Evolutionary conservation across 2,797 vertebrate species (phyloP).

Genomic region (Serranus cabrilla): DNA sequence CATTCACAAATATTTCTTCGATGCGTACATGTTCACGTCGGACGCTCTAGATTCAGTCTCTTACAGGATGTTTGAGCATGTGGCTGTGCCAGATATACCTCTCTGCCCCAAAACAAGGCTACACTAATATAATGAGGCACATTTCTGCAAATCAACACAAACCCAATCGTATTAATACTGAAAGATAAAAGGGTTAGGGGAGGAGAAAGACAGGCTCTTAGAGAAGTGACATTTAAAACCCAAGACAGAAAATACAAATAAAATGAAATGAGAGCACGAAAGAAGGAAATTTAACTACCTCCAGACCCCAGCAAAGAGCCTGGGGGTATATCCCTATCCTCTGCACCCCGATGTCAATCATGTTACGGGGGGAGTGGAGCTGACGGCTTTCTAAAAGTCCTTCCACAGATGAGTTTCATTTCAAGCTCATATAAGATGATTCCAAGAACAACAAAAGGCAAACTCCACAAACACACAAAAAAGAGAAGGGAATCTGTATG

Average conservation of each 20-base stretch:
- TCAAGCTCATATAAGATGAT: slow-evolving; percentile 52
- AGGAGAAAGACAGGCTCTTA: slow-evolving; percentile 18
- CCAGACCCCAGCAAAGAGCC: slow-evolving; percentile 70
- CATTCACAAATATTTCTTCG: slow-evolving; percentile 69
- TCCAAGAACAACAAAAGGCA: slow-evolving; percentile 72
- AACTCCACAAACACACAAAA: slow-evolving; percentile 51
- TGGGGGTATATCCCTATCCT: slow-evolving; percentile 35
- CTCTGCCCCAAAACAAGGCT: slow-evolving; percentile 25
- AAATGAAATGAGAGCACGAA: slow-evolving; percentile 11
- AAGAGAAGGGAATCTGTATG: slow-evolving; percentile 38
- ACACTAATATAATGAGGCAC: slow-evolving; percentile 26
- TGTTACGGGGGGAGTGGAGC: not conserved
- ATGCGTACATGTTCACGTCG: slow-evolving; percentile 43
- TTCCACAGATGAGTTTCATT: slow-evolving; percentile 74
- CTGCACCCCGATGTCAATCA: slow-evolving; percentile 50
- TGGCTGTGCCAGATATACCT: slow-evolving; percentile 36
- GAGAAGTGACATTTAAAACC: slow-evolving; percentile 12
- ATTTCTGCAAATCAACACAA: slow-evolving; percentile 35
- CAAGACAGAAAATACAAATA: slow-evolving; percentile 32
- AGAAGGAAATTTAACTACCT: slow-evolving; percentile 59
- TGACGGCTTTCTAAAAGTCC: slow-evolving; percentile 28
- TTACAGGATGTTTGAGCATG: slow-evolving; percentile 52
- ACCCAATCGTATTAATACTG: slow-evolving; percentile 18
- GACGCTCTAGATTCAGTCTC: slow-evolving; percentile 45
- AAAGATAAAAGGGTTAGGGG: slow-evolving; percentile 32